phyloP scores from a whole-genome alignment of 2,113 vertebrate species.

The Axis porcinus region DNA sequence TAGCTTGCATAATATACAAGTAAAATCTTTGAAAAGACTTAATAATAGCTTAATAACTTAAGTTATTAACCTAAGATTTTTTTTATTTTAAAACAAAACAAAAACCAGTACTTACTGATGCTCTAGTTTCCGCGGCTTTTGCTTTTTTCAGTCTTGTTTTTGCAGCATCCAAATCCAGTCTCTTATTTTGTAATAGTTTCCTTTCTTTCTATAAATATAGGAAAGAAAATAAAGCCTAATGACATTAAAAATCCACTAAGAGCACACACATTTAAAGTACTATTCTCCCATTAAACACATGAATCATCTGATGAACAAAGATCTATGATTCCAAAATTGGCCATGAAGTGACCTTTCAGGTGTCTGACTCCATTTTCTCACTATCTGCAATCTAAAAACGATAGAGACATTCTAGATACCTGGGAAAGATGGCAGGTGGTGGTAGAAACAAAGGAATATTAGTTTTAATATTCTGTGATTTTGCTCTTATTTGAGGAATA shows the following conservation, averaged over 20 bases:
- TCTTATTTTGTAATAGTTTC: slow-evolving; percentile 95
- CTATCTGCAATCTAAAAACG: not conserved
- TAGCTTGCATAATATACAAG: not conserved
- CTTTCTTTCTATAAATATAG: slow-evolving; percentile 91
- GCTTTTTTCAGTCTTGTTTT: slow-evolving; percentile 98
- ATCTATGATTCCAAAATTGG: not conserved
- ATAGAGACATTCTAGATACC: not conserved
- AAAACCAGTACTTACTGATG: slow-evolving; percentile 85
- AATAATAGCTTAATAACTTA: not conserved
- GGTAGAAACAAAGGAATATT: not conserved
- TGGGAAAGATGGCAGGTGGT: not conserved
- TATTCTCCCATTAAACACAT: not conserved
- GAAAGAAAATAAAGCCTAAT: not conserved
- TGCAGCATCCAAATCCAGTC: slow-evolving; percentile 96
- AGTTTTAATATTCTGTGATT: not conserved
- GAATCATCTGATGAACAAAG: not conserved
- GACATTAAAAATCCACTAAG: not conserved
- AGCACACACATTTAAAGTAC: not conserved
- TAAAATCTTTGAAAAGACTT: slow-evolving; percentile 17
- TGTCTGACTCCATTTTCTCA: not conserved
- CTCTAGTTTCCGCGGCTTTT: slow-evolving; percentile 91
- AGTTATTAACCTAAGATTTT: slow-evolving; percentile 15
- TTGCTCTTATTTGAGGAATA: not conserved
- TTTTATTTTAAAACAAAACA: slow-evolving; percentile 33
- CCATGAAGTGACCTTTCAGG: not conserved